A percentile compares a stretch with the other conserved stretches of the same genome.
Conservation (phyloP, 2,888 invertebrate species). For the Ectemnius continuus region DNA sequence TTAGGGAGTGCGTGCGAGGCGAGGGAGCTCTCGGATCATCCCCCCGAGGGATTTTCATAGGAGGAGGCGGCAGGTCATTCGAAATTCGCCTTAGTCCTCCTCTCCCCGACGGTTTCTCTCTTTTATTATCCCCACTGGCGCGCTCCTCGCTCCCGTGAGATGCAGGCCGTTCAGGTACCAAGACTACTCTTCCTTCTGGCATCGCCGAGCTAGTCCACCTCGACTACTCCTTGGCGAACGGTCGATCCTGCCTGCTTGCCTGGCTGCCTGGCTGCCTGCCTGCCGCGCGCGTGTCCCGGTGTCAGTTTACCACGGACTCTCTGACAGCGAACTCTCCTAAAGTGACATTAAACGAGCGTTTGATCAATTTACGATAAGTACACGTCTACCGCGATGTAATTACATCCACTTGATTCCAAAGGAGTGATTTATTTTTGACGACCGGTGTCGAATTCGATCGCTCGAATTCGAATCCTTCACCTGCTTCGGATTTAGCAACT, state of each 20-base stretch:
- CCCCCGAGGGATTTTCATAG: neutral
- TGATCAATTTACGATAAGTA: constrained; percentile 8
- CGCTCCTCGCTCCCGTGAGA: neutral
- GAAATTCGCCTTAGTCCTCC: neutral
- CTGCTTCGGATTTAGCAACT: too few relatives aligned
- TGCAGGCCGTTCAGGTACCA: neutral
- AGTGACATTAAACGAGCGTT: constrained; percentile 2
- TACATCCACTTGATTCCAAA: constrained; percentile 6
- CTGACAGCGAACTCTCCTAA: constrained; percentile 6
- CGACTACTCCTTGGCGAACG: constrained; percentile 11
- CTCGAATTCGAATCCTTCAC: too few relatives aligned
- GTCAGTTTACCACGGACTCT: constrained; percentile 23
- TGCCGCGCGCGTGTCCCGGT: neutral
- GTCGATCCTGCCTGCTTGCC: neutral
- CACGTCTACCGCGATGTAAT: constrained; percentile 10
- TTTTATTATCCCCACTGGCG: constrained; percentile 1
- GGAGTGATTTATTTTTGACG: constrained; percentile 4
- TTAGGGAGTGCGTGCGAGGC: neutral
- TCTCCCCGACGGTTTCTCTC: neutral
- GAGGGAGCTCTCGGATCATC: neutral
- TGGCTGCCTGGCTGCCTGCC: too few relatives aligned
- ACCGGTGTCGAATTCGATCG: neutral
- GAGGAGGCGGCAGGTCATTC: neutral
- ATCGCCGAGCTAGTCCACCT: constrained; percentile 18
- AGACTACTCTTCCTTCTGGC: too few relatives aligned